Base-by-base conservation (phyloP, 2,888 invertebrate species). In the Aradus depressus region DNA sequence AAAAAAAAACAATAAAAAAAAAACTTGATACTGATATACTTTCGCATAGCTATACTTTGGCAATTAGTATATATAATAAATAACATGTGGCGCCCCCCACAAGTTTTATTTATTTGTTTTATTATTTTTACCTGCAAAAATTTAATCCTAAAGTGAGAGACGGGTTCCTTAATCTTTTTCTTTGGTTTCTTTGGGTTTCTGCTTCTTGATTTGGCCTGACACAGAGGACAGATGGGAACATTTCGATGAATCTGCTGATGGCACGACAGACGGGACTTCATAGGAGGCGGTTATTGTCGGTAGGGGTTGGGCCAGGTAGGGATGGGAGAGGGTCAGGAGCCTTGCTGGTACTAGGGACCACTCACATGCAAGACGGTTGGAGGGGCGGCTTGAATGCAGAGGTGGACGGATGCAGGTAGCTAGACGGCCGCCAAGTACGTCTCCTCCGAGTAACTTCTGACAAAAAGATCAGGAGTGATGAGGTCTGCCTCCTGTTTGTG, bases 161-260 rank as follows among this genome's bases (percentile, higher is more conserved):
- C 3, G 14, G 28, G 18, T 43, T 18, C 14, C 39, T 37, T 38
- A 76, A 62, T 81, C 81, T 71, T 91, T 90, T 89, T 90, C 74
- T 96, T 96, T 61, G 95, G 93, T 64, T 96, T 95, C 72, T 98
- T 98, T 32, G 97, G 97, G 74, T 98, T 97, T 57, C 97, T 77
- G 25, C 95, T 95, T 61, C 97, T 81, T 59, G 92, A 93, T 72
- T 98, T 98, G 64, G 96, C 95, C 74, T 98, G 98, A 72, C 98
- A 98, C 39, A 97, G 77, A 50, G 98, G 98, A 68, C 98, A 98
- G 68, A 98, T 98, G 50, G 98, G 98, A 56, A 98, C 98, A 72
- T 98, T 98, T 62, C 98, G 82, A 72, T 92, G 92, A 64, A 92
- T 92, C 72, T 92, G 92, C 71, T 92, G 92, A 75, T 92, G 91